Base-by-base conservation (phyloP, 2,797 vertebrate species). In the Myotis myotis region DNA sequence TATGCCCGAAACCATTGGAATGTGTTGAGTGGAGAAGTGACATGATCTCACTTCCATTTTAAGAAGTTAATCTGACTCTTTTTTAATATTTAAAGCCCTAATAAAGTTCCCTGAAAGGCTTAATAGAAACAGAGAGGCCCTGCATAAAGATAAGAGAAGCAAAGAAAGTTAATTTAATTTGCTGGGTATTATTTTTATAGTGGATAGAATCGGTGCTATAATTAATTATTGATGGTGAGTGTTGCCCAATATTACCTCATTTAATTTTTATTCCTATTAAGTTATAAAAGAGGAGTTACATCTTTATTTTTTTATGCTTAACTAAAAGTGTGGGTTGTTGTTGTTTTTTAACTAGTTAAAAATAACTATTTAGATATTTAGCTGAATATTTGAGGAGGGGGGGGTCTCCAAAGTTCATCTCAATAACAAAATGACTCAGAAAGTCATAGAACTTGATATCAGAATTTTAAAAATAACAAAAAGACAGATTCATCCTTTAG, bases 21-120 rank as follows among this genome's bases (percentile, higher is more conserved):
- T 72, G 78, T 95, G 91, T 68, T 36, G 70, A 87, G 94, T 71
- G 78, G 38, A 83, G 84, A 76, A 88, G 41, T 89, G 83, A 47
- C 68, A 23, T 62, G 79, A 33, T 89, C 86, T 92, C 55, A 72
- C 82, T 96, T 89, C 86, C 79, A 70, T 91, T 95, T 94, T 49
- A 78, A 86, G 87, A 57, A 93, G 44, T 91, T 91, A 86, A 94
- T 95, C 87, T 51, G 64, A 88, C 80, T 89, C 57, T 47, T 75
- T 47, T 93, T 96, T 94, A 94, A 95, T 92, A 94, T 95, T 95
- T 96, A 94, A 97, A 96, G 81, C 60, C 71, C 53, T 80, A 90
- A 72, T 96, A 93, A 95, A 81, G 66, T 83, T 57, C 60, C 66
- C 60, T 82, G 57, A 85, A 94, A 92, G 80, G 33, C 82, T 96